Conservation (phyloP, 2,113 vertebrate genomes). For the Natator depressus region DNA sequence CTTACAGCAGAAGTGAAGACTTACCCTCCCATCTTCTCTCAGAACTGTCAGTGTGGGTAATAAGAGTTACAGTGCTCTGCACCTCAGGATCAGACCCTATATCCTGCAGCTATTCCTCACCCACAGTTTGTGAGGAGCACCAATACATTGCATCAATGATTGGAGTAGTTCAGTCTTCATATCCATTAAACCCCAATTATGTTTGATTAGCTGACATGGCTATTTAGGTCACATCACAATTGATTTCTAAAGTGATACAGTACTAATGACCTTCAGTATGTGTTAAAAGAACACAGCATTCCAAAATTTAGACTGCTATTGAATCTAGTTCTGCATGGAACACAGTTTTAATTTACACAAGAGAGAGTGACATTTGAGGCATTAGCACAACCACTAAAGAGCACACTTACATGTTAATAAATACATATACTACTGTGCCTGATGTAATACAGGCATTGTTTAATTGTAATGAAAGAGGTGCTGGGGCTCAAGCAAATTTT, state of each 20-base stretch:
- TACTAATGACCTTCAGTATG: background rate
- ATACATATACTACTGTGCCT: background rate
- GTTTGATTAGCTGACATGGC: background rate
- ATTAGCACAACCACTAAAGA: background rate
- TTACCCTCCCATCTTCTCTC: background rate
- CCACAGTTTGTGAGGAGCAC: background rate
- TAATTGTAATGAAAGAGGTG: background rate
- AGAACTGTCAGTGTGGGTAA: background rate
- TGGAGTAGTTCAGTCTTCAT: background rate
- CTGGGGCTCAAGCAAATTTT: too few relatives aligned
- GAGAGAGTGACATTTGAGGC: background rate
- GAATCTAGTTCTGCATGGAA: background rate
- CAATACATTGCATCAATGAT: background rate
- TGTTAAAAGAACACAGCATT: background rate
- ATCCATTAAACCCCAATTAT: background rate
- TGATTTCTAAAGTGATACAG: background rate
- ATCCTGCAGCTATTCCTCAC: background rate
- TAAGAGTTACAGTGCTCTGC: background rate
- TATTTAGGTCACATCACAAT: too few relatives aligned
- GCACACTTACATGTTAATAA: background rate
- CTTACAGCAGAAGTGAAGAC: background rate
- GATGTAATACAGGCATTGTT: background rate
- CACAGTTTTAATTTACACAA: background rate
- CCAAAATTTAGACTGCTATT: background rate
- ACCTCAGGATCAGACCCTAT: background rate